These are phyloP conservation scores for Dolichoris vasculosae DNA, from an alignment of 1,140 invertebrate genomes.

Conservation along the genomic window DNA sequence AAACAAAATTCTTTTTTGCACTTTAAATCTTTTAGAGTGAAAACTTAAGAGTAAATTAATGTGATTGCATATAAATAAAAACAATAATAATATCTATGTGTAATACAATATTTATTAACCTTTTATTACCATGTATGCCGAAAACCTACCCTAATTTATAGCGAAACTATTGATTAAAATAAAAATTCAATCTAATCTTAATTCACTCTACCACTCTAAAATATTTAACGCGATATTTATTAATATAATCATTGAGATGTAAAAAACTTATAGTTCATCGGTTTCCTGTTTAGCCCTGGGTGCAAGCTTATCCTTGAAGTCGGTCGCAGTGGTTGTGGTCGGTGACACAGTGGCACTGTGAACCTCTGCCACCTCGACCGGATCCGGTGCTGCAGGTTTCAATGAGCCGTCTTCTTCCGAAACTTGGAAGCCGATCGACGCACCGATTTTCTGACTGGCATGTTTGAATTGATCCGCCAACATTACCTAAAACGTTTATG, in stretches of 20 bases:
- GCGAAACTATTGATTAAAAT: background rate
- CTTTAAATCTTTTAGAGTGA: background rate
- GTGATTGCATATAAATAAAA: no score
- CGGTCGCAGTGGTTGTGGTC: slow-evolving; percentile 50
- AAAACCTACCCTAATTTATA: background rate
- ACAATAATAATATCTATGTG: background rate
- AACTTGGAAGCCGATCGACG: slow-evolving; percentile 87
- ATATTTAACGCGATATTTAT: background rate
- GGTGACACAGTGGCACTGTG: slow-evolving; percentile 58
- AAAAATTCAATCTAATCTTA: background rate
- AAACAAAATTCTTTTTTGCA: no score
- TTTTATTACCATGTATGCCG: background rate
- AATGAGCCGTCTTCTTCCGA: slow-evolving; percentile 79
- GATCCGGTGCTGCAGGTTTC: slow-evolving; percentile 59
- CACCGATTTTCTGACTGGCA: slow-evolving; percentile 89
- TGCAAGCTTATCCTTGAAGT: slow-evolving; percentile 61
- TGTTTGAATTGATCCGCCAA: slow-evolving; percentile 88
- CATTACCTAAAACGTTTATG: slow-evolving; percentile 74
- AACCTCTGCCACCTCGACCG: slow-evolving; percentile 66
- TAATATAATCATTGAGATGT: background rate
- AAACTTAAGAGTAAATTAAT: background rate
- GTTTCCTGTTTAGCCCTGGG: slow-evolving; percentile 68
- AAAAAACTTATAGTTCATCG: slow-evolving; percentile 59
- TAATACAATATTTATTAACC: background rate
- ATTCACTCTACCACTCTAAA: background rate